A percentile compares a stretch with the other conserved stretches of the same genome.
Conservation (phyloP, 2,113 vertebrate species). For the Carassius gibelio region DNA sequence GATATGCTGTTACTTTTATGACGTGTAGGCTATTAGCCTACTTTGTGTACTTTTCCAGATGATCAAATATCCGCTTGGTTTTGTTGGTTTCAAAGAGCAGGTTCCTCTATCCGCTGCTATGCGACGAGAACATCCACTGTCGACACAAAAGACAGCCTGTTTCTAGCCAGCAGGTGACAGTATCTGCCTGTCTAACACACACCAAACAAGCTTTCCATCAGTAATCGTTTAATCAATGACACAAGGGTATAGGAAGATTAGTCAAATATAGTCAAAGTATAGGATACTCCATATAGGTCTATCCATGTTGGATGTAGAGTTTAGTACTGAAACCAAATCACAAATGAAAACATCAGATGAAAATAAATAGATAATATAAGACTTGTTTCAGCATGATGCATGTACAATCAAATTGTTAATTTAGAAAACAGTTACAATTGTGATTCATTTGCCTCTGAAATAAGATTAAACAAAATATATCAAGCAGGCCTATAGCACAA, state of each 20-base stretch:
- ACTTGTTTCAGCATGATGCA: background rate
- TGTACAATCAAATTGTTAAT: background rate
- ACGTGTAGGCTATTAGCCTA: background rate
- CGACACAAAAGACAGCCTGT: background rate
- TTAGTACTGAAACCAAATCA: background rate
- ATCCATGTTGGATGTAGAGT: background rate
- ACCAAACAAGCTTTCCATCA: background rate
- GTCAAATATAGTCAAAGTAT: background rate
- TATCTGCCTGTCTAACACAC: conserved; percentile 3
- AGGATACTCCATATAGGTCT: background rate
- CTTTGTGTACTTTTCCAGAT: background rate
- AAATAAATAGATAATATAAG: background rate
- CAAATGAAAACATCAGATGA: background rate
- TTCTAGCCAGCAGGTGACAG: conserved; percentile 40
- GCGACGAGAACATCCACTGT: background rate
- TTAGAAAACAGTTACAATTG: background rate
- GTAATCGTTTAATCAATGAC: background rate
- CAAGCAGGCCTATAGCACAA: background rate
- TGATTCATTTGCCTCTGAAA: background rate
- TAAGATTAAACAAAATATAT: background rate
- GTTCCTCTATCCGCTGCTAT: conserved; percentile 1
- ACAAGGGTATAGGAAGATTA: background rate
- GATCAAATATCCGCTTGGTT: background rate
- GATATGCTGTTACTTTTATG: background rate
- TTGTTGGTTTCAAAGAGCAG: background rate